Base-by-base conservation (phyloP, 2,888 invertebrate genomes). In the Belgica antarctica region DNA sequence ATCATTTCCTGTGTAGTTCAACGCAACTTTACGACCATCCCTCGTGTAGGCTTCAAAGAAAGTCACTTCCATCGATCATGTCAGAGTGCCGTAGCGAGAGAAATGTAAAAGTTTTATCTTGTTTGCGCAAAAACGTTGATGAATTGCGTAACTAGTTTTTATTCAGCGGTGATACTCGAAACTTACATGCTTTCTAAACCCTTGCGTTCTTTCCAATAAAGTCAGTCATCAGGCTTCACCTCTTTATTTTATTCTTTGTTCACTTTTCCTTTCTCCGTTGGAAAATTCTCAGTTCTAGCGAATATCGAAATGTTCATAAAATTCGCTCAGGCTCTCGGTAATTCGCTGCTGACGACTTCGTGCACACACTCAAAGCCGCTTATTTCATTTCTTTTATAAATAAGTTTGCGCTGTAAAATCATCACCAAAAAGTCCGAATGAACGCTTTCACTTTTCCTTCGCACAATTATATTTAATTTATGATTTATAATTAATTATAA, bases 31-130 rank as follows among this genome's bases (percentile, higher is more conserved):
- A n/a, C n/a, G n/a, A n/a, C n/a, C n/a, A n/a, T n/a, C n/a, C n/a
- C n/a, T n/a, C n/a, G n/a, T n/a, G n/a, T n/a, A n/a, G n/a, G n/a
- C n/a, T n/a, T n/a, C n/a, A n/a, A n/a, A n/a, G n/a, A n/a, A n/a
- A n/a, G n/a, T 52, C 22, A 52, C 12, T 52, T 22, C 19, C 22
- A 7, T 22, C 22, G 52, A 52, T 52, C 52, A 52, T 52, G 52
- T n/a, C n/a, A n/a, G n/a, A n/a, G n/a, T n/a, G n/a, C n/a, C n/a
- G n/a, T n/a, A n/a, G n/a, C n/a, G n/a, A n/a, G n/a, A n/a, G n/a
- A n/a, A n/a, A n/a, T n/a, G n/a, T n/a, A 52, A 52, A 52, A 52
- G 8, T 52, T 52, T 52, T 52, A 17, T 52, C 52, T 8, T 52
- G 7, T 52, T 52, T 22, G 8, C 52, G 34, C 12, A n/a, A n/a